Evolutionary conservation across 2,113 vertebrate species (phyloP).

Genomic region (Ammodytes dubius): DNA sequence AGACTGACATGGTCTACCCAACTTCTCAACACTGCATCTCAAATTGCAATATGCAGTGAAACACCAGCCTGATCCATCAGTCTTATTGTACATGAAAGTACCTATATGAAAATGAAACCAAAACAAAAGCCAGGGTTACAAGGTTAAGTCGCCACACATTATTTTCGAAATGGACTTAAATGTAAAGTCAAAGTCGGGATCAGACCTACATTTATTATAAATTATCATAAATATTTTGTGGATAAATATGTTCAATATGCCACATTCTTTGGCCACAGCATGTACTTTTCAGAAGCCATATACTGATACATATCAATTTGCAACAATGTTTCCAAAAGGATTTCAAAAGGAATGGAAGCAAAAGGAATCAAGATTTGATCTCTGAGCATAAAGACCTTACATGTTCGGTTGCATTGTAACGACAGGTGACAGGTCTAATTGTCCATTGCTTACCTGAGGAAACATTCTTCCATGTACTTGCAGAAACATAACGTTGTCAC

Average conservation of each 20-base stretch:
- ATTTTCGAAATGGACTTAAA: not conserved
- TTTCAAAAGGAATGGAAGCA: not conserved
- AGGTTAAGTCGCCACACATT: not conserved
- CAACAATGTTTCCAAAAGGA: too few species aligned
- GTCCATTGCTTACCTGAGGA: slow-evolving; percentile 59
- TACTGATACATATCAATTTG: too few species aligned
- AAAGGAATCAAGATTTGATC: not conserved
- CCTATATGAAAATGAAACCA: slow-evolving; percentile 71
- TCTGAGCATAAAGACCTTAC: too few species aligned
- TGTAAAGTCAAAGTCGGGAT: not conserved
- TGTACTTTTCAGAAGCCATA: not conserved
- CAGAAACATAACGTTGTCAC: slow-evolving; percentile 68
- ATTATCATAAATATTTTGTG: not conserved
- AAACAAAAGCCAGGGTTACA: not conserved
- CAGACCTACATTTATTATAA: too few species aligned
- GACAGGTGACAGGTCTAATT: not conserved
- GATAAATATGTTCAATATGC: not conserved
- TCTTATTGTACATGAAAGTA: slow-evolving; percentile 82
- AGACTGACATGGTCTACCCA: not conserved
- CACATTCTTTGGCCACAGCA: not conserved
- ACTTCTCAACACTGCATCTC: slow-evolving; percentile 79
- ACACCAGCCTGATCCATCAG: slow-evolving; percentile 82
- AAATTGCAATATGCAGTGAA: slow-evolving; percentile 84
- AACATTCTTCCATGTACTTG: slow-evolving; percentile 57
- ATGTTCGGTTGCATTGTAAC: too few species aligned